Evolutionary conservation across 2,113 vertebrate species (phyloP), one percentile per base, ranked within the genome.

Genomic region (Actinemys pallida): DNA sequence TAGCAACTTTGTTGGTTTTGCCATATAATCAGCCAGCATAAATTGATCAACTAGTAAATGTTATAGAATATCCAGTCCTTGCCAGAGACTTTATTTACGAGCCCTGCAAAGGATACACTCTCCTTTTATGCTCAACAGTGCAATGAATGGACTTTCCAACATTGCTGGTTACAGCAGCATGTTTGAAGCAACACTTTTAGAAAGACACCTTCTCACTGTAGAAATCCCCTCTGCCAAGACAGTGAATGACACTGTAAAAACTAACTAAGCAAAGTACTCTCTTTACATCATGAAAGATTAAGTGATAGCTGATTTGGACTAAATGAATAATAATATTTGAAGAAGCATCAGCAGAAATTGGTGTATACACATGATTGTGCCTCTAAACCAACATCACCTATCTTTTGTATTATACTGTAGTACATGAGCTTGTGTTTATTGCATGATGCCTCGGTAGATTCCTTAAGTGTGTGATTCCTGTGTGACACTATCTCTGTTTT

Each of bases 31-130:
- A 97, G 95, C 82, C 91, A 95, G 81, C 96, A 93, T 97, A 97
- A 97, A 94, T 96, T 93, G 96, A 96, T 97, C 92, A 97, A 97
- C 86, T 94, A 98, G 98, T 98, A 98, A 98, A 98, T 96, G 96
- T 98, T 96, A 97, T 1, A 96, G 93, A 93, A 93, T 98, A 97
- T 97, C 96, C 72, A n/a, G 90, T 97, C 97, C 98, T 98, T 98
- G 98, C 98, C 98, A 97, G 97, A 98, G 96, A 97, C 97, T 91
- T 81, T 90, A 95, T 95, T 97, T 96, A 78, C 93, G 92, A 96
- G 62, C 69, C 97, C 94, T 84, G 45, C 90, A 92, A 93, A 81
- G 88, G 81, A 29, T 82, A 76, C 90, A 5, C 47, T 95, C 86
- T 83, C 69, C 47, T 94, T 96, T 91, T 85, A 90, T 95, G 93